A percentile compares a stretch with the other conserved stretches of the same genome.
These are phyloP conservation scores for Lepisosteus oculatus DNA, from an alignment of 2,113 vertebrate genomes.

Conservation along the genomic window DNA sequence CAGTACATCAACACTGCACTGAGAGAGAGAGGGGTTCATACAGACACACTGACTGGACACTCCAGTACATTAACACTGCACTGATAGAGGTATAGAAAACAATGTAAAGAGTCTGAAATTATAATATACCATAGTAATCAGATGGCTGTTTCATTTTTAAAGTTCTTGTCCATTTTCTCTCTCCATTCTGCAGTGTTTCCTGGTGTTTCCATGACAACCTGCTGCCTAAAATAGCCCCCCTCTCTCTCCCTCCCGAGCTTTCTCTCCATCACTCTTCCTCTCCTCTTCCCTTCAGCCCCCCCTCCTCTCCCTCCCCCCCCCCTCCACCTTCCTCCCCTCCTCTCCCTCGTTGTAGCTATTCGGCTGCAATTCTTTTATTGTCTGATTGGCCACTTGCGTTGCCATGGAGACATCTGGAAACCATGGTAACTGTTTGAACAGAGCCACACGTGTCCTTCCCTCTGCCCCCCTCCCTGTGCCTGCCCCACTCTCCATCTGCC, in stretches of 20 bases:
- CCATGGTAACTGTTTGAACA: slow-evolving; percentile 71
- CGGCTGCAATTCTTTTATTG: slow-evolving; percentile 55
- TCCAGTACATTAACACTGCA: too few relatives aligned
- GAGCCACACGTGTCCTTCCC: slow-evolving; percentile 53
- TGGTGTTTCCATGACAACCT: slow-evolving; percentile 58
- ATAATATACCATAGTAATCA: too few relatives aligned
- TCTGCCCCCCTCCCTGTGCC: slow-evolving; percentile 19
- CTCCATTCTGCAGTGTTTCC: slow-evolving; percentile 35
- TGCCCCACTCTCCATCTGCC: neutral
- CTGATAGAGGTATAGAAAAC: too few relatives aligned
- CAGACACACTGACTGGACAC: too few relatives aligned
- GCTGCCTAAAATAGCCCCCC: slow-evolving; percentile 49
- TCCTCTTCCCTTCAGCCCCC: slow-evolving; percentile 38
- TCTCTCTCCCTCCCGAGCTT: slow-evolving; percentile 23
- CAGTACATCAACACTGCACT: too few relatives aligned
- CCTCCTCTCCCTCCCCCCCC: neutral
- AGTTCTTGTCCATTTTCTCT: slow-evolving; percentile 1
- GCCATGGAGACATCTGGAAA: slow-evolving; percentile 74
- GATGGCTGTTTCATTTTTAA: too few relatives aligned
- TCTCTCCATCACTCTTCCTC: slow-evolving; percentile 37
- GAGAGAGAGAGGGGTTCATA: too few relatives aligned
- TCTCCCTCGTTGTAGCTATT: slow-evolving; percentile 47
- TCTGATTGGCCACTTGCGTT: slow-evolving; percentile 72
- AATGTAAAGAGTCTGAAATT: too few relatives aligned
- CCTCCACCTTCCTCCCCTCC: slow-evolving; percentile 4